Percentiles rank a stretch among this genome's conserved stretches.
Evolutionary conservation across 2,113 vertebrate species (phyloP).

Genomic region (Hyla sarda): DNA sequence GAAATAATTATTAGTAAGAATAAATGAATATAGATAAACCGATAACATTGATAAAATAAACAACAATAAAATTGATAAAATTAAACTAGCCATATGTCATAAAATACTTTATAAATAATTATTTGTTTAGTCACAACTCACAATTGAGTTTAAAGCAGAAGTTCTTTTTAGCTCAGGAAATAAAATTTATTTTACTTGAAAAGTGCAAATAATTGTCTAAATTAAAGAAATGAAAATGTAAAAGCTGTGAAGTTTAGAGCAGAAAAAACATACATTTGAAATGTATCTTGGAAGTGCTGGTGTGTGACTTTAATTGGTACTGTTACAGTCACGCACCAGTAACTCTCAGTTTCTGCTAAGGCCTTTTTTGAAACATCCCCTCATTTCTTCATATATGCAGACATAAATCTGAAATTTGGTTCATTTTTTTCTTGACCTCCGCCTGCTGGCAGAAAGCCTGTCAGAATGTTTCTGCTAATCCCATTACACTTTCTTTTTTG

Average conservation of each 20-base stretch:
- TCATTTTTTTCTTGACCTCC: conserved; percentile 51
- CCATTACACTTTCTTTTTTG: conserved; percentile 29
- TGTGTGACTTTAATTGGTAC: conserved; percentile 56
- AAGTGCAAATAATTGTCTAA: conserved; percentile 28
- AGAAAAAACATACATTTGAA: conserved; percentile 31
- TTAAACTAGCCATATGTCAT: neutral
- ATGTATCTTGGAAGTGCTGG: conserved; percentile 22
- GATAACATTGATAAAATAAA: too few species aligned
- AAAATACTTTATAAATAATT: neutral
- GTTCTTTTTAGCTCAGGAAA: neutral
- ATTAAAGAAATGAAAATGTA: conserved; percentile 6
- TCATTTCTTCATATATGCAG: conserved; percentile 40
- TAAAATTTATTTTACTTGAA: neutral
- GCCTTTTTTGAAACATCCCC: conserved; percentile 31
- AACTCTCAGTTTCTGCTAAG: conserved; percentile 17
- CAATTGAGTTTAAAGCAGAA: neutral
- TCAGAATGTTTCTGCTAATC: conserved; percentile 37
- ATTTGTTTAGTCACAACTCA: neutral
- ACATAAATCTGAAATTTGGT: conserved; percentile 44
- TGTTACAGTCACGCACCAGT: conserved; percentile 47
- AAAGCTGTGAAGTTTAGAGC: conserved; percentile 19
- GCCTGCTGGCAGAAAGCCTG: conserved; percentile 6
- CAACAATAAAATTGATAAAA: too few species aligned
- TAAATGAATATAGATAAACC: neutral
- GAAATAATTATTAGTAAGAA: neutral